These are phyloP conservation scores for Chaetodon trifasciatus DNA, from an alignment of 2,797 vertebrate genomes.

Conservation along the genomic window DNA sequence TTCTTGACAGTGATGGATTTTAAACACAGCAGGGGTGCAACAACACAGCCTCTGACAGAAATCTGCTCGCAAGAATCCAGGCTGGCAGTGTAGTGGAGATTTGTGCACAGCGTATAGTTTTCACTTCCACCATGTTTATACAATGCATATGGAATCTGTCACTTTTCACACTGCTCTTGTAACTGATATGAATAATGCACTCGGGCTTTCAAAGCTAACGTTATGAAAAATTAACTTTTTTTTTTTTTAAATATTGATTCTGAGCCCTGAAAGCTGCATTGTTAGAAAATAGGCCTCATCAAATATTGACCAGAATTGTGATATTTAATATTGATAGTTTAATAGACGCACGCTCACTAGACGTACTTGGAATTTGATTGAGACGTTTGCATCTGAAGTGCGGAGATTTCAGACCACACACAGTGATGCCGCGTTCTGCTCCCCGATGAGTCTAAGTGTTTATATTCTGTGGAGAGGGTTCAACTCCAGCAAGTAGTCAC, in stretches of 20 bases:
- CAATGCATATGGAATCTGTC: conserved; percentile 68
- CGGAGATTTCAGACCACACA: conserved; percentile 34
- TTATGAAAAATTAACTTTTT: conserved; percentile 80
- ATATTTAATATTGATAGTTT: conserved; percentile 81
- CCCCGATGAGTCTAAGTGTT: conserved; percentile 15
- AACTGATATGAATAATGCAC: conserved; percentile 84
- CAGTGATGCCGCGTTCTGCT: conserved; percentile 23
- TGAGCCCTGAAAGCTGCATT: conserved; percentile 76
- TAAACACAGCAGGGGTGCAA: conserved; percentile 63
- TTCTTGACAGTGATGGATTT: conserved; percentile 60
- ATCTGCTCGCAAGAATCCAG: conserved; percentile 34
- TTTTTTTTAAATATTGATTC: conserved; percentile 84
- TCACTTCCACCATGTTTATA: conserved; percentile 71
- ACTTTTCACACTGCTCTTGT: conserved; percentile 76
- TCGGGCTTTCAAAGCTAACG: conserved; percentile 74
- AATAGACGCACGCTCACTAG: conserved; percentile 67
- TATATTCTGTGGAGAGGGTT: conserved; percentile 11
- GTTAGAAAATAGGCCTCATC: conserved; percentile 83
- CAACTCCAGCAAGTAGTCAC: conserved; percentile 31
- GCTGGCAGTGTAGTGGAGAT: conserved; percentile 37
- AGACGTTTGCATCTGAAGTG: conserved; percentile 42
- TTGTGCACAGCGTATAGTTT: conserved; percentile 60
- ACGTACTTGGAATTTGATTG: conserved; percentile 40
- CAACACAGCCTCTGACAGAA: conserved; percentile 51
- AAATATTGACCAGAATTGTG: conserved; percentile 80